Base-by-base conservation (phyloP, 2,113 vertebrate species). In the Heliornis fulica region DNA sequence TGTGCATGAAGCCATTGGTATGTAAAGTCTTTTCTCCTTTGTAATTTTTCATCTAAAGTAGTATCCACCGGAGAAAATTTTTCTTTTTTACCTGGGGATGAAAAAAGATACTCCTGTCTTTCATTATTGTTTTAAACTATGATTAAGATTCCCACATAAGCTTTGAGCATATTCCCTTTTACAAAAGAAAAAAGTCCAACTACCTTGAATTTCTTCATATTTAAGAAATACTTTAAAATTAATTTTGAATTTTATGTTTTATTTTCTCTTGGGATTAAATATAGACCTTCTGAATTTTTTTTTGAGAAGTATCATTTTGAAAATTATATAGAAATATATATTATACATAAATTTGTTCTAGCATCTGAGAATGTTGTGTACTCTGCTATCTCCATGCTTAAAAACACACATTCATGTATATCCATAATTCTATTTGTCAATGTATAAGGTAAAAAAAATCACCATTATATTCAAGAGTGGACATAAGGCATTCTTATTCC, bases 1-100 rank as follows among this genome's bases (percentile, higher is more conserved):
- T 98, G 98, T 41, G 95, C 97, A 90, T 92, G 97, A 86, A 98
- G 97, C 98, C 98, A 98, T 32, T 98, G 97, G 80, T 97, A 98
- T 64, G 97, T 97, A 40, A 97, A 97, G 41, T 98, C 98, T 93
- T 89, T 96, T 87, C 92, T 98, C 28, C 75, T 88, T 85, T 96
- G 96, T 59, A 95, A 94, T 76, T 95, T 97, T 78, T 97, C 97
- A 72, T 68, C 86, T 90, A 31, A 86, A 60, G 70, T 25, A 48
- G 83, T 65, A 76, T 93, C 89, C 71, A 85, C 74, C 31, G 36
- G 71, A 79, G 76, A 79, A 91, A 46, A 64, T 65, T 97, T 93
- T 96, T 97, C 97, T 75, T 96, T 96, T 45, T 89, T 69, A 96
- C 69, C 99, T 99, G 96, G 63, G 34, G 68, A 94, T 92, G 93